phyloP scores from a whole-genome alignment of 2,888 invertebrate species.

The Drosophila flavopinicola region DNA sequence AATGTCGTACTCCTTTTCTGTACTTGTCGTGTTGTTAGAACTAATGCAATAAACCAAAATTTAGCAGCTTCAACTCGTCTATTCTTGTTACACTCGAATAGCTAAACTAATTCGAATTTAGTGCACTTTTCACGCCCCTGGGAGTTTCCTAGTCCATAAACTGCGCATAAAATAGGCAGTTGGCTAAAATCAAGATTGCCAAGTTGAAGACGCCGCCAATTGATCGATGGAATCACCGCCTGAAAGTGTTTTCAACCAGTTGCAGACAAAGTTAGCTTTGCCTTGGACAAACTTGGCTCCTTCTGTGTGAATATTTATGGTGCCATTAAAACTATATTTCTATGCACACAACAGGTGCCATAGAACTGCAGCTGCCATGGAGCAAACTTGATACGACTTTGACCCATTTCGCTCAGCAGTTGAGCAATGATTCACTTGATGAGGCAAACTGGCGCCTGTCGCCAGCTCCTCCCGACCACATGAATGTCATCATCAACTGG shows the following conservation, averaged over 20 bases:
- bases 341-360: constrained; percentile 53
- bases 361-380: constrained; percentile 11
- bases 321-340: constrained; percentile 39
- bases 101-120: constrained; percentile 57
- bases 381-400: constrained; percentile 24
- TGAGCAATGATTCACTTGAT: constrained; percentile 48
- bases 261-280: constrained; percentile 22
- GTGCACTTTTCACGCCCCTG: constrained; percentile 42
- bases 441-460: constrained; percentile 58
- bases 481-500: constrained; percentile 71
- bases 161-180: constrained; percentile 50
- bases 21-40: constrained; percentile 4
- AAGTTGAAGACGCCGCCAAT: constrained; percentile 14
- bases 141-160: constrained; percentile 61
- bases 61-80: constrained; percentile 15
- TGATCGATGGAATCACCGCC: constrained; percentile 69
- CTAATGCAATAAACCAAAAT: constrained; percentile 32
- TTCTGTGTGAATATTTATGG: constrained; percentile 39
- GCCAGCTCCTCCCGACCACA: constrained; percentile 30
- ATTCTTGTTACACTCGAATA: constrained; percentile 7
- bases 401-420: constrained; percentile 49
- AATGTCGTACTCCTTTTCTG: constrained; percentile 1
- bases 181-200: constrained; percentile 36
- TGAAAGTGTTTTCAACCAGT: constrained; percentile 52
- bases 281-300: background rate